phyloP scores from a whole-genome alignment of 1,140 invertebrate species.

The Epicauta chinensis region DNA sequence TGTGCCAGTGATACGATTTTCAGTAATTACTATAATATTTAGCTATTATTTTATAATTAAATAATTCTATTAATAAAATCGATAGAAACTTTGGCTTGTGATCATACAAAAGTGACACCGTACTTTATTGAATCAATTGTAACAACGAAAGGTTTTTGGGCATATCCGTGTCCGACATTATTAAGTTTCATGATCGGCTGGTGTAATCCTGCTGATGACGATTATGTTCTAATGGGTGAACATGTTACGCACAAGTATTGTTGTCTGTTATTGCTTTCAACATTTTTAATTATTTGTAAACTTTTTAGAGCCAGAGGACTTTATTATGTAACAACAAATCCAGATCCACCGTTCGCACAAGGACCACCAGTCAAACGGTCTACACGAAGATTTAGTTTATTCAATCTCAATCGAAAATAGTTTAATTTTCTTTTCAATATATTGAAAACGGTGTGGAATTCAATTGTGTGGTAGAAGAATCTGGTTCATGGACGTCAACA shows the following conservation, averaged over 20 bases:
- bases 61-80: slow-evolving; percentile 33
- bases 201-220: slow-evolving; percentile 67
- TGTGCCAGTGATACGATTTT: slow-evolving; percentile 73
- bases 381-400: not conserved
- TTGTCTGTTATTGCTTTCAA: not conserved
- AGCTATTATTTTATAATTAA: not conserved
- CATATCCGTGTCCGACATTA: slow-evolving; percentile 71
- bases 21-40: slow-evolving; percentile 50
- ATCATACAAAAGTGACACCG: slow-evolving; percentile 81
- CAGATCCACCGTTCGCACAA: slow-evolving; percentile 73
- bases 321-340: slow-evolving; percentile 80
- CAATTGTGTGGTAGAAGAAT: too few relatives aligned
- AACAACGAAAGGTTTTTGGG: slow-evolving; percentile 69
- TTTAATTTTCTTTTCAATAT: too few relatives aligned
- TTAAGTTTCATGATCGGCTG: slow-evolving; percentile 74
- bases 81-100: slow-evolving; percentile 79
- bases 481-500: too few relatives aligned
- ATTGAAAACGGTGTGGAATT: too few relatives aligned
- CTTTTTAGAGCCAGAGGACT: slow-evolving; percentile 71
- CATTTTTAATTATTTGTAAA: slow-evolving; percentile 25
- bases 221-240: slow-evolving; percentile 79
- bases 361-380: slow-evolving; percentile 58
- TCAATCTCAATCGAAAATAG: too few relatives aligned
- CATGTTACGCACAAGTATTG: slow-evolving; percentile 47
- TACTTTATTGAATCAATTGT: slow-evolving; percentile 84